Conservation (phyloP, 2,797 vertebrate species). For the Coregonus ussuriensis region DNA sequence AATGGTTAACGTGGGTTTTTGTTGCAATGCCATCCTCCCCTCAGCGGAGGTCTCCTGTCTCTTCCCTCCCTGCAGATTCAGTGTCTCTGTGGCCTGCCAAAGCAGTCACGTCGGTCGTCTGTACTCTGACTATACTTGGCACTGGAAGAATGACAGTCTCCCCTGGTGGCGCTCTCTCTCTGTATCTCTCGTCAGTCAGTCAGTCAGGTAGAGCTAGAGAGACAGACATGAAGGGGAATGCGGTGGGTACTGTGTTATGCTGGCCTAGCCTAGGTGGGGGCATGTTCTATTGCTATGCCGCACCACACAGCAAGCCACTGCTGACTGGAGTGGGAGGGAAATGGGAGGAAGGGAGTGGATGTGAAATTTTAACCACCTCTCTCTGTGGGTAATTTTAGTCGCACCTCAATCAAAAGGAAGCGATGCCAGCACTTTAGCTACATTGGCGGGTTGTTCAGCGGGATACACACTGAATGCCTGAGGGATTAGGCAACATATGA, state of each 20-base stretch:
- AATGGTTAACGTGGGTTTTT: conserved; percentile 68
- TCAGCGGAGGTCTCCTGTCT: conserved; percentile 4
- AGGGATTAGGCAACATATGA: neutral
- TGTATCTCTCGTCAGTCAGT: conserved; percentile 21
- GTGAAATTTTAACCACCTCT: conserved; percentile 70
- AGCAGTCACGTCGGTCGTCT: conserved; percentile 27
- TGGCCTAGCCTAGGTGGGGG: conserved; percentile 30
- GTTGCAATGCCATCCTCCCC: conserved; percentile 23
- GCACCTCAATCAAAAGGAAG: conserved; percentile 62
- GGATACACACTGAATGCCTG: conserved; percentile 13
- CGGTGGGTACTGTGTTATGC: conserved; percentile 45
- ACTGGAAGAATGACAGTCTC: neutral
- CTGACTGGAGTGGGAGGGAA: conserved; percentile 54
- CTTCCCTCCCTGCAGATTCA: conserved; percentile 41
- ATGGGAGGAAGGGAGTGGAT: conserved; percentile 30
- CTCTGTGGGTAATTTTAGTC: conserved; percentile 61
- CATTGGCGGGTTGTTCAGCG: conserved; percentile 25
- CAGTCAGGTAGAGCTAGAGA: conserved; percentile 11
- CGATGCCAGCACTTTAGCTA: conserved; percentile 42
- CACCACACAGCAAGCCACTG: conserved; percentile 46
- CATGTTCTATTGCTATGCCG: conserved; percentile 56
- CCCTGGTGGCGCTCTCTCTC: neutral
- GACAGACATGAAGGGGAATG: conserved; percentile 29
- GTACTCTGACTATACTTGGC: conserved; percentile 10
- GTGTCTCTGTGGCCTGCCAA: conserved; percentile 30